Percentiles rank a stretch among this genome's conserved stretches.
Conservation (phyloP, 2,113 vertebrate genomes). For the Tapirus terrestris region DNA sequence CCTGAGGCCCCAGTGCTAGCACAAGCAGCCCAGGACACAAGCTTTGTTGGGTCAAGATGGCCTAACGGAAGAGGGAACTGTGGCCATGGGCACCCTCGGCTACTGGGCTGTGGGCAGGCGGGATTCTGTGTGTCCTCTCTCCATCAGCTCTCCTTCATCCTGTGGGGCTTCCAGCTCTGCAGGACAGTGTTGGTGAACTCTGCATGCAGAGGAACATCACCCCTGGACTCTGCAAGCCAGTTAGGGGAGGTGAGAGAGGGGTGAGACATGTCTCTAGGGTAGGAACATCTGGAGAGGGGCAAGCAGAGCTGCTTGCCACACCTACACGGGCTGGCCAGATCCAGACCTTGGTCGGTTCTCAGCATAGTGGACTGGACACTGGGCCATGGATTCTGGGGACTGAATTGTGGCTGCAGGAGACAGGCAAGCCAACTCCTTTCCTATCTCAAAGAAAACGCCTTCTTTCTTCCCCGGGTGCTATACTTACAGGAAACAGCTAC, state of each 20-base stretch:
- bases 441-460: not conserved
- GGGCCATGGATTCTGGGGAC: not conserved
- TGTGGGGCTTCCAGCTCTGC: not conserved
- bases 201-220: not conserved
- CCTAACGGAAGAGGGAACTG: not conserved
- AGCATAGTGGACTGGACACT: not conserved
- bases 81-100: not conserved
- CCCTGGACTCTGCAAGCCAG: not conserved
- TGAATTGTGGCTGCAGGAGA: not conserved
- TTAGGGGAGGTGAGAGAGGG: not conserved
- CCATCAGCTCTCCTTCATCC: not conserved
- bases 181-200: not conserved
- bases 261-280: not conserved
- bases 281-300: not conserved
- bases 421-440: not conserved
- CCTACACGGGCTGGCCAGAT: not conserved
- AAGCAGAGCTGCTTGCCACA: not conserved
- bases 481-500: not conserved
- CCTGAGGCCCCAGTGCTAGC: not conserved
- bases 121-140: not conserved
- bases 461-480: not conserved
- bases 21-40: not conserved
- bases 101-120: not conserved
- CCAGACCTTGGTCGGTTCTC: not conserved
- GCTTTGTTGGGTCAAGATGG: not conserved